Base-by-base conservation (phyloP, 2,888 invertebrate species). In the Elgonia sp. region DNA sequence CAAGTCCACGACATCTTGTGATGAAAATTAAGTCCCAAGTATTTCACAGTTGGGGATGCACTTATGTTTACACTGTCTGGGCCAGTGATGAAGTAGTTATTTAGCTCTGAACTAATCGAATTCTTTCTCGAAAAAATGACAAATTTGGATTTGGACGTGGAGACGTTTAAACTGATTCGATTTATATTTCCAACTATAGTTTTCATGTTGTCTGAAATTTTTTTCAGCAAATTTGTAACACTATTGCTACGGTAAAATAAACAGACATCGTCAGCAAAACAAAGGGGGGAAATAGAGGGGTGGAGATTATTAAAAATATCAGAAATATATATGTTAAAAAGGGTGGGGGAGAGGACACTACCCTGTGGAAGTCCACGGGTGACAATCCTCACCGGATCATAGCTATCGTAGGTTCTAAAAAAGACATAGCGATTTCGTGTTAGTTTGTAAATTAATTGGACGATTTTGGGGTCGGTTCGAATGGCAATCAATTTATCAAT, bases 241-340 rank as follows among this genome's bases (percentile, higher is more conserved):
- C 37, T 9, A 16, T 14, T 16, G n/a, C 16, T 63, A 0, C 16
- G 7, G 29, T 21, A 29, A n/a, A 16, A 29, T 16, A 73, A 12
- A 20, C 73, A 60, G 14, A 73, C 55, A 21, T 73, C 73, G 20
- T 60, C 73, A 0, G 57, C 73, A 14, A 21, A 73, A 14, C 53
- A 4, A 16, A 73, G 12, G 14, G n/a, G 1, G n/a, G 2, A n/a
- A 12, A 72, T 29, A 0, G 37, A 7, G 16, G n/a, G 6, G 14
- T 5, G 8, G 7, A 29, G 12, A n/a, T 37, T 10, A 12, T 0
- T 10, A 72, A 55, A 2, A n/a, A 37, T 3, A 18, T 7, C 3
- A 29, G 9, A 3, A 39, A 53, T 39, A 18, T 72, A 72, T 5
- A 72, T n/a, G 18, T 72, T 72, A 18, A 72, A 72, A 7, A 53